Evolutionary conservation across 1,140 invertebrate species (phyloP).

Genomic region (Leptinotarsa texana): DNA sequence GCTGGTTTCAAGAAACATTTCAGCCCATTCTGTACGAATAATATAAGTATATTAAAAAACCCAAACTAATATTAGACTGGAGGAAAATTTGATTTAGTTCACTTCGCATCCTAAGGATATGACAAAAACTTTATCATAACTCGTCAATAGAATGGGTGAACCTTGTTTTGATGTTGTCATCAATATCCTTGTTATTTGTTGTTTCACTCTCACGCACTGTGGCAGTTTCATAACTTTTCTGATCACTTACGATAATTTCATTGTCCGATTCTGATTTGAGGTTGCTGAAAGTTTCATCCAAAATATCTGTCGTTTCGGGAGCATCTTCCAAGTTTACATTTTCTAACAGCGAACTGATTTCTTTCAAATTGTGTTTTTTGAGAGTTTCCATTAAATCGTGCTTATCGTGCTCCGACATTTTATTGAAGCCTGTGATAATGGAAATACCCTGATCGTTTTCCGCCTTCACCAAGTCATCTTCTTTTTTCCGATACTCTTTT

Average conservation of each 20-base stretch:
- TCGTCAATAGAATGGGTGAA: conserved; percentile 25
- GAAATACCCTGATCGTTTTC: conserved; percentile 30
- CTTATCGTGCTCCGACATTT: conserved; percentile 21
- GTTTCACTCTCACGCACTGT: conserved; percentile 22
- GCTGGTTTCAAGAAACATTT: neutral
- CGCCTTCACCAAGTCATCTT: conserved; percentile 41
- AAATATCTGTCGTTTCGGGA: neutral
- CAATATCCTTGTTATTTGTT: conserved; percentile 2
- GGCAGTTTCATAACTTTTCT: neutral
- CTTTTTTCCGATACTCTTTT: conserved; percentile 45
- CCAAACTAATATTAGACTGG: neutral
- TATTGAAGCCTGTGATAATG: conserved; percentile 29
- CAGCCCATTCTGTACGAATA: neutral
- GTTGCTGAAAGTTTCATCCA: conserved; percentile 23
- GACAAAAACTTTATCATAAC: conserved; percentile 28
- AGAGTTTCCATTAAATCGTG: conserved; percentile 6
- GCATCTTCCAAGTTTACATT: conserved; percentile 23
- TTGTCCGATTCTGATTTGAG: neutral
- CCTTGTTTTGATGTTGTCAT: conserved; percentile 19
- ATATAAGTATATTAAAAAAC: no score
- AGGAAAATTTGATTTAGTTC: neutral
- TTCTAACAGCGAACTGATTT: conserved; percentile 25
- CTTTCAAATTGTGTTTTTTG: conserved; percentile 23
- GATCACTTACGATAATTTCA: conserved; percentile 18
- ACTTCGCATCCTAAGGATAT: neutral